Evolutionary conservation across 2,113 vertebrate genomes (phyloP), one percentile per base, ranked within the genome.

Genomic region (Apaloderma vittatum): DNA sequence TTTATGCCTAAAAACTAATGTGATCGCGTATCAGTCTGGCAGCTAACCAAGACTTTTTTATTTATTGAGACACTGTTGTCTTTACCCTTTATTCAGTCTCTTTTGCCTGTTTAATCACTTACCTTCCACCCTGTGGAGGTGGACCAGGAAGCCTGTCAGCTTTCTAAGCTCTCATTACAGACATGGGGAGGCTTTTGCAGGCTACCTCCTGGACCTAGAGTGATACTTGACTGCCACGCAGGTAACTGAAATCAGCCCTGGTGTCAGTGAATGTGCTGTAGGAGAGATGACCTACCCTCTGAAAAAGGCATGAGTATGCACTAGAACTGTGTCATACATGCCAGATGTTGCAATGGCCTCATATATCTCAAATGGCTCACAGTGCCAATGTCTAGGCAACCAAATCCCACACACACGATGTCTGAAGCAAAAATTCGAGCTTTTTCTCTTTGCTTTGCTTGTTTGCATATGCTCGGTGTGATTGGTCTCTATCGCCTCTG

Each of bases 321-420:
- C 59, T 43, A 65, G 59, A 65, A 48, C 32, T 26, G 26, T 24
- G 15, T 21, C 0, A 0, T 20, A 58, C 27, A 4, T 13, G 36
- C 8, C 54, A 91, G 40, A n/a, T 40, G 30, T 63, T 72, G 57
- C 52, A 75, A 71, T 4, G 79, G 30, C 27, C n/a, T 86, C 46
- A 13, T 3, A 80, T 12, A 30, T 5, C 14, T 91, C 32, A 43
- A 52, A 8, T 32, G 62, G 58, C 29, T 40, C 48, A n/a, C 1
- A 2, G 45, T 79, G 57, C 40, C 59, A 78, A 51, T 6, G 15
- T 6, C 21, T 27, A 76, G 34, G 46, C 0, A 3, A 80, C 6
- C 32, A 96, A 76, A 73, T 20, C 36, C 55, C 75, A 55, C 24
- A 61, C 6, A 57, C 12, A 19, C 19, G 9, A 37, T 9, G 20